Evolutionary conservation across 2,113 vertebrate species (phyloP).

Genomic region (human): DNA sequence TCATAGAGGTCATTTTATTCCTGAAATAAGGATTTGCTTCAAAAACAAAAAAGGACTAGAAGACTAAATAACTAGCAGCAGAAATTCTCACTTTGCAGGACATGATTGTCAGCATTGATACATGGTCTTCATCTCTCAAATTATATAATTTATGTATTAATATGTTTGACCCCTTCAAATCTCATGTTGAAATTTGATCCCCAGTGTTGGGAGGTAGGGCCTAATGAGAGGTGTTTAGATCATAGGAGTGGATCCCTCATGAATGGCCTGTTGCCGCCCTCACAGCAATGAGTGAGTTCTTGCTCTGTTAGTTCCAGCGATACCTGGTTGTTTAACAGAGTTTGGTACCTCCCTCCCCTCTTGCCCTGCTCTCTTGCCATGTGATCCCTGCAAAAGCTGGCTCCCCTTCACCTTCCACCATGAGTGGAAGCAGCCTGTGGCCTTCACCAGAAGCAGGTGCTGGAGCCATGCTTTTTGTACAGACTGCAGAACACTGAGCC

Average conservation of each 20-base stretch:
- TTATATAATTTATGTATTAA: not conserved
- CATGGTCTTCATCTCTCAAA: not conserved
- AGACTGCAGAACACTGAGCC: not conserved
- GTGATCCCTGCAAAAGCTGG: not conserved
- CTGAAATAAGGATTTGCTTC: not conserved
- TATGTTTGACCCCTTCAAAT: not conserved
- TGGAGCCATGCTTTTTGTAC: not conserved
- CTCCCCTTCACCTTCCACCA: not conserved
- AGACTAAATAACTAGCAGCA: not conserved
- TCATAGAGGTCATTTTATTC: not conserved
- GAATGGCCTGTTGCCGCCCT: not conserved
- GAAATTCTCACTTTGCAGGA: not conserved
- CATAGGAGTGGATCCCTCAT: not conserved
- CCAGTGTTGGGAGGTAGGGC: too few relatives aligned
- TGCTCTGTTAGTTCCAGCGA: not conserved
- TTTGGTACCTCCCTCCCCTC: not conserved
- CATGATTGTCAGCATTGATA: not conserved
- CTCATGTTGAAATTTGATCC: not conserved
- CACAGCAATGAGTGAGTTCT: not conserved
- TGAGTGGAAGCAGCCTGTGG: not conserved
- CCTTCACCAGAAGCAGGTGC: not conserved
- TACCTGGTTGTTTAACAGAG: not conserved
- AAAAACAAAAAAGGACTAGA: not conserved
- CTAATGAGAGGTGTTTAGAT: not conserved
- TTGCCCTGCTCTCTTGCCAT: not conserved